Conservation (phyloP, 2,797 vertebrate species). For the Rhyacichthys aspro region DNA sequence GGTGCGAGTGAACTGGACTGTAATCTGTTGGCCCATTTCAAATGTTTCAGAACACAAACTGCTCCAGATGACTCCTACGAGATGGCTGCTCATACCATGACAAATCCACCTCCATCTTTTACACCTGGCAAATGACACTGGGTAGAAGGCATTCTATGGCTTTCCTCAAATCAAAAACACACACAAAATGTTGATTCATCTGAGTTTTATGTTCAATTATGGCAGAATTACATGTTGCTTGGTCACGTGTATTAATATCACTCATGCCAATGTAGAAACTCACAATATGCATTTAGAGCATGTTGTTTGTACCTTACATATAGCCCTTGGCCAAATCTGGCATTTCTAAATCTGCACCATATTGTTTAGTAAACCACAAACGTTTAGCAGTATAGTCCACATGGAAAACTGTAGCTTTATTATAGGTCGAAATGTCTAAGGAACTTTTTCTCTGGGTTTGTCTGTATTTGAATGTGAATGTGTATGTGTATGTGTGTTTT, state of each 20-base stretch:
- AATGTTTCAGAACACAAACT: conserved; percentile 47
- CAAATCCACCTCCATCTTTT: conserved; percentile 74
- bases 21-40: conserved; percentile 36
- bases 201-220: conserved; percentile 1
- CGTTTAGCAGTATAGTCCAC: too few relatives aligned
- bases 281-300: background rate
- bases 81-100: conserved; percentile 71
- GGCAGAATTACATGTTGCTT: background rate
- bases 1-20: conserved; percentile 14
- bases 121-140: conserved; percentile 63
- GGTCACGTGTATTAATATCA: too few relatives aligned
- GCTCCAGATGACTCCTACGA: conserved; percentile 73
- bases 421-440: too few relatives aligned
- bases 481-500: too few relatives aligned
- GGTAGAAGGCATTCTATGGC: conserved; percentile 44
- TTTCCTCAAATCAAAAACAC: conserved; percentile 38
- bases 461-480: too few relatives aligned
- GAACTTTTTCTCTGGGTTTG: too few relatives aligned
- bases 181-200: conserved; percentile 12
- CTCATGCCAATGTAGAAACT: too few relatives aligned
- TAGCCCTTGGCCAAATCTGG: too few relatives aligned
- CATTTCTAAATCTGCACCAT: too few relatives aligned
- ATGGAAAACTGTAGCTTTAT: background rate
- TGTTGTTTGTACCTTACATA: too few relatives aligned
- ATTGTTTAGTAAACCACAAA: too few relatives aligned